phyloP scores from a whole-genome alignment of 1,140 invertebrate species.

The Venturia canescens region DNA sequence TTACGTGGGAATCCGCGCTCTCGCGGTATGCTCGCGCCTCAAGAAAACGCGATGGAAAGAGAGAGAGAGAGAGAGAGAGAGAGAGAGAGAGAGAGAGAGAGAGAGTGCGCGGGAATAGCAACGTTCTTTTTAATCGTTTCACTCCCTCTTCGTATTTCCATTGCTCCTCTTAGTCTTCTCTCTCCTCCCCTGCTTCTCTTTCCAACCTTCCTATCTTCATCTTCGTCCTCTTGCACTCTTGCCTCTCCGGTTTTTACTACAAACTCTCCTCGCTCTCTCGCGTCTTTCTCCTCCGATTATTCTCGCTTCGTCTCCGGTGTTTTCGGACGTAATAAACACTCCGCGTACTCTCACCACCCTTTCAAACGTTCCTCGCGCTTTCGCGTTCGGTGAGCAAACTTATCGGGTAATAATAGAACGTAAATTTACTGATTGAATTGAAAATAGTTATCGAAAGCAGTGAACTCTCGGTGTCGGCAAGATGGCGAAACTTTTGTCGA shows the following conservation, averaged over 20 bases:
- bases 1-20: conserved; percentile 55
- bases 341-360: background rate
- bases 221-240: conserved; percentile 14
- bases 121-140: background rate
- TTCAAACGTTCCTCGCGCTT: background rate
- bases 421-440: too few relatives aligned
- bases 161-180: conserved; percentile 13
- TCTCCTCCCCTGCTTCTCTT: conserved; percentile 21
- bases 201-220: conserved; percentile 33
- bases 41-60: background rate
- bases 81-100: background rate
- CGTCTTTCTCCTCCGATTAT: background rate
- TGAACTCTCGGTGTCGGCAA: too few relatives aligned
- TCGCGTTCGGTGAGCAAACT: too few relatives aligned
- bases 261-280: background rate
- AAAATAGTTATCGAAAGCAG: too few relatives aligned
- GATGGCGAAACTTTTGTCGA: too few relatives aligned
- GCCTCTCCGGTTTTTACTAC: background rate
- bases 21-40: conserved; percentile 4
- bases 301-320: background rate
- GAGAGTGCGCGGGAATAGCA: conserved; percentile 21
- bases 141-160: conserved; percentile 23
- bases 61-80: conserved; percentile 10
- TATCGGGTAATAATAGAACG: too few relatives aligned
- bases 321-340: conserved; percentile 8